These are phyloP conservation scores for Peromyscus leucopus DNA, from an alignment of 2,113 vertebrate species.

Conservation along the genomic window DNA sequence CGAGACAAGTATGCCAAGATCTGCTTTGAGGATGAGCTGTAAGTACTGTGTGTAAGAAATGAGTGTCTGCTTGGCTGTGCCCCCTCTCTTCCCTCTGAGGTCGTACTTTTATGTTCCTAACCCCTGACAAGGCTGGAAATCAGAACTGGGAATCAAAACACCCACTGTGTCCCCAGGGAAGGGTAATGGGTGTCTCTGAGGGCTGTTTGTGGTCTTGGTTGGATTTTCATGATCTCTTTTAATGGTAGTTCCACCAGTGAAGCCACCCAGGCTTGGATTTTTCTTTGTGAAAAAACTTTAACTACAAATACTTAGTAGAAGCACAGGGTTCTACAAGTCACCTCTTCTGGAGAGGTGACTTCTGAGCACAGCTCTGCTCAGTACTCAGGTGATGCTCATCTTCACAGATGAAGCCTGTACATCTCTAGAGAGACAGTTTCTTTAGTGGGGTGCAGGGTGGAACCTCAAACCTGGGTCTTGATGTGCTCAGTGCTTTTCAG, in stretches of 20 bases:
- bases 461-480: not conserved
- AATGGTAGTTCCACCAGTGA: not conserved
- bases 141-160: rapidly evolving
- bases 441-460: not conserved
- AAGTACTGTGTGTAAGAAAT: conserved; percentile 65
- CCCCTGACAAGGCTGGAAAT: not conserved
- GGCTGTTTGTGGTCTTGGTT: rapidly evolving
- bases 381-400: not conserved
- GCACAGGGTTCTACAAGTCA: not conserved
- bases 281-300: not conserved
- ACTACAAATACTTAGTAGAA: not conserved
- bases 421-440: not conserved
- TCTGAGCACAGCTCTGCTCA: too few species aligned
- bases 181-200: rapidly evolving
- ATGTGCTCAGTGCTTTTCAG: not conserved
- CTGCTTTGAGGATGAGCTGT: conserved; percentile 90
- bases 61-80: rapidly evolving
- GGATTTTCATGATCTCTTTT: not conserved
- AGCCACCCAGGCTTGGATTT: not conserved
- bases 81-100: not conserved
- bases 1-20: conserved; percentile 79
- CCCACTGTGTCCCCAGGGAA: rapidly evolving
- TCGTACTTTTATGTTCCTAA: too few species aligned
- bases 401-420: not conserved
- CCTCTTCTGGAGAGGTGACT: not conserved